phyloP scores from a whole-genome alignment of 2,888 invertebrate genomes.

The Hydrotaea diabolus region DNA sequence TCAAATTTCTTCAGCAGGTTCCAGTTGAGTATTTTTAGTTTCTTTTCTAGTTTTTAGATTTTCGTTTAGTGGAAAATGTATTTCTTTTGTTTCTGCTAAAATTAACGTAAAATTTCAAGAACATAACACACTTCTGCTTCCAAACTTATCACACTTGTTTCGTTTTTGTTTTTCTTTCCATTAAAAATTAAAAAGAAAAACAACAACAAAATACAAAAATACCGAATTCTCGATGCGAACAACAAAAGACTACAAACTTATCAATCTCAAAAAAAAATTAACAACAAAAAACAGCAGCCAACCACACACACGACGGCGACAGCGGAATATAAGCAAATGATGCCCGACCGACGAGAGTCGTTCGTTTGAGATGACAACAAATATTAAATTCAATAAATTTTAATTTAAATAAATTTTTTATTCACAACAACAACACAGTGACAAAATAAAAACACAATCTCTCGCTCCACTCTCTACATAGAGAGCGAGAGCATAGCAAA shows the following conservation, averaged over 20 bases:
- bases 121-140: not conserved
- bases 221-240: not conserved
- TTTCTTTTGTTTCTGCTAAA: slow-evolving; percentile 26
- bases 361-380: slow-evolving; percentile 55
- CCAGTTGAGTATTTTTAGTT: slow-evolving; percentile 34
- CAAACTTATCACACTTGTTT: slow-evolving; percentile 3
- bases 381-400: slow-evolving; percentile 65
- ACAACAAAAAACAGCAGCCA: not conserved
- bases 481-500: slow-evolving; percentile 12
- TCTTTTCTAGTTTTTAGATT: not conserved
- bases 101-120: slow-evolving; percentile 28
- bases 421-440: slow-evolving; percentile 45
- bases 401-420: slow-evolving; percentile 56
- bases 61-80: not conserved
- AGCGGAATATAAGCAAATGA: not conserved
- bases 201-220: slow-evolving; percentile 20
- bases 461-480: not conserved
- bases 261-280: slow-evolving; percentile 35
- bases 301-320: slow-evolving; percentile 20
- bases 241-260: slow-evolving; percentile 35
- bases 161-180: not conserved
- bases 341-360: slow-evolving; percentile 18
- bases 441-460: slow-evolving; percentile 15
- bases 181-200: not conserved
- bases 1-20: not conserved